Base-by-base conservation (phyloP, 2,888 invertebrate genomes). In the Hypena proboscidalis region DNA sequence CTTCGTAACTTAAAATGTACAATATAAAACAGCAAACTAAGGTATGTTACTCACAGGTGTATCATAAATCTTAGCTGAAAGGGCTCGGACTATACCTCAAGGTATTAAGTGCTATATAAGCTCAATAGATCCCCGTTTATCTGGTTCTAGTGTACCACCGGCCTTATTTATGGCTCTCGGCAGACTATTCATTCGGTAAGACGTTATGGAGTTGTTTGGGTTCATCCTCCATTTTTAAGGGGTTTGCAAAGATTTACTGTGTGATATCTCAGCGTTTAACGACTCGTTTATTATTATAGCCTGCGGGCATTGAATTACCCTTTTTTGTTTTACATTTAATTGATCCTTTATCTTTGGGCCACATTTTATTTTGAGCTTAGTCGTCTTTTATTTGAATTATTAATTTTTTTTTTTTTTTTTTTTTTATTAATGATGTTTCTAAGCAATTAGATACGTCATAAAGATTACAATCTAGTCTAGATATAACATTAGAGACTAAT, bases 81-180 rank as follows among this genome's bases (percentile, higher is more conserved):
- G 78, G 79, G 70, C 69, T 63, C 63, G 49, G 48, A 61, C 64
- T 68, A 71, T 70, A 75, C 63, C 51, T 77, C 56, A 71, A 70
- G 72, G 65, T 66, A 70, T 74, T 77, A 76, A 82, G 78, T 77
- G 80, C 75, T 82, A 80, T 83, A 83, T 83, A 85, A 84, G 79
- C 82, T 76, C 83, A 78, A 84, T 86, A 83, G 81, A 85, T 83
- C 79, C 78, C 72, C 79, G 79, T 80, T 83, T 85, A 85, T 85
- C 85, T 83, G 77, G 75, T 75, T 72, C 69, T 69, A 73, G 75
- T 80, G 77, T 75, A 70, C 74, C 72, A 63, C 70, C 61, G 70
- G 67, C 77, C 59, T 74, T 83, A 84, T 83, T 83, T 83, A 83
- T 78, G 58, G 67, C 70, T 58, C 83, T 77, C 83, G 60, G 50